These are phyloP conservation scores for Epinotia brunnichana DNA, from an alignment of 2,888 invertebrate genomes.

Conservation along the genomic window DNA sequence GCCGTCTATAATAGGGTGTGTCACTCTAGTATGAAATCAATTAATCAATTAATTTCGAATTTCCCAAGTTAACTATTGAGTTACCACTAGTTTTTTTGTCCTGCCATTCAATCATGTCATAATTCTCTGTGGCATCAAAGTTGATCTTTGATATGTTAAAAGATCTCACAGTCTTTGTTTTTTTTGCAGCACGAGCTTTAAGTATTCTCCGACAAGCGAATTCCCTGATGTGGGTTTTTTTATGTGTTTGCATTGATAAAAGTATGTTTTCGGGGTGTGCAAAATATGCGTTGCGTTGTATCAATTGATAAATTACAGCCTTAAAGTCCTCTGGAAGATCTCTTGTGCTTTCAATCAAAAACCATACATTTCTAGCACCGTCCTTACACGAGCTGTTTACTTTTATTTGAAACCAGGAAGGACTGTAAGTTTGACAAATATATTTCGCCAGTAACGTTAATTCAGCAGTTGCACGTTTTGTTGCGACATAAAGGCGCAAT, in stretches of 20 bases:
- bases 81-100: no score
- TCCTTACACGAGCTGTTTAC: conserved; percentile 10
- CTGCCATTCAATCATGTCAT: conserved; percentile 18
- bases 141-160: conserved; percentile 13
- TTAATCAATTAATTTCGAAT: conserved; percentile 6
- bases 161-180: background rate
- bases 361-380: conserved; percentile 20
- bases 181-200: background rate
- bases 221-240: background rate
- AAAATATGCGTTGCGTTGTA: conserved; percentile 4
- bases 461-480: conserved; percentile 16
- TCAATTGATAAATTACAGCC: conserved; percentile 1
- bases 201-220: background rate
- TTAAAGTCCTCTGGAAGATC: conserved; percentile 7
- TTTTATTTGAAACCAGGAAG: conserved; percentile 15
- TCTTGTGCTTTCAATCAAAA: conserved; percentile 8
- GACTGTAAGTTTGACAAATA: conserved; percentile 14
- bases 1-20: no score
- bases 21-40: no score
- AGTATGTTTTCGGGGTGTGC: conserved; percentile 7
- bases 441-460: conserved; percentile 4
- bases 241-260: background rate
- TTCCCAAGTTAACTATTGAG: no score
- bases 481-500: conserved; percentile 44
- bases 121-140: conserved; percentile 14